These are phyloP conservation scores for Drosophila mayaguana DNA, from an alignment of 2,888 invertebrate genomes.

Conservation along the genomic window DNA sequence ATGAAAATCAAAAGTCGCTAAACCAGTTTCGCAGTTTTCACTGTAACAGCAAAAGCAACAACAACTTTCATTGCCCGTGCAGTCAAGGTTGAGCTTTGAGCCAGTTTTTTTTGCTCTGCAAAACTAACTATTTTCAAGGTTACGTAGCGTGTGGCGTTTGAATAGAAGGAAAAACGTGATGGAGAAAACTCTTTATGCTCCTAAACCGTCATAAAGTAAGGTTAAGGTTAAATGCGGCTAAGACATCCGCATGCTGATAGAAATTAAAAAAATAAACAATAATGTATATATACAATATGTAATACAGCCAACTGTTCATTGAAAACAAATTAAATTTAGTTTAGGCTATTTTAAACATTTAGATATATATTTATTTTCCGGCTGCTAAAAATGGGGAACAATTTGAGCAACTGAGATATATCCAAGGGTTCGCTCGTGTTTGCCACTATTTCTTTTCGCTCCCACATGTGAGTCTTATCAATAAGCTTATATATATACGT, in stretches of 20 bases:
- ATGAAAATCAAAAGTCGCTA: constrained; percentile 41
- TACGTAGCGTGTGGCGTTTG: not conserved
- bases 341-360: not conserved
- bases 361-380: not conserved
- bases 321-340: not conserved
- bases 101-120: constrained; percentile 35
- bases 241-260: not conserved
- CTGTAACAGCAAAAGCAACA: constrained; percentile 22
- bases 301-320: not conserved
- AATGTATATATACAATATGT: too few relatives aligned
- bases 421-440: not conserved
- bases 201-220: not conserved
- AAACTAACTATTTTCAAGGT: constrained; percentile 43
- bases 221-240: not conserved
- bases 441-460: not conserved
- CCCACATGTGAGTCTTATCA: constrained; percentile 11
- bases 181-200: not conserved
- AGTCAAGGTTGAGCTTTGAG: constrained; percentile 54
- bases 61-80: constrained; percentile 54
- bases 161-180: not conserved
- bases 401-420: not conserved
- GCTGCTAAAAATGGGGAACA: not conserved
- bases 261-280: not conserved
- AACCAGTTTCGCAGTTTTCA: constrained; percentile 64
- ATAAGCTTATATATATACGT: not conserved